Conservation (phyloP, 2,888 invertebrate species). For the Papilio elwesi region DNA sequence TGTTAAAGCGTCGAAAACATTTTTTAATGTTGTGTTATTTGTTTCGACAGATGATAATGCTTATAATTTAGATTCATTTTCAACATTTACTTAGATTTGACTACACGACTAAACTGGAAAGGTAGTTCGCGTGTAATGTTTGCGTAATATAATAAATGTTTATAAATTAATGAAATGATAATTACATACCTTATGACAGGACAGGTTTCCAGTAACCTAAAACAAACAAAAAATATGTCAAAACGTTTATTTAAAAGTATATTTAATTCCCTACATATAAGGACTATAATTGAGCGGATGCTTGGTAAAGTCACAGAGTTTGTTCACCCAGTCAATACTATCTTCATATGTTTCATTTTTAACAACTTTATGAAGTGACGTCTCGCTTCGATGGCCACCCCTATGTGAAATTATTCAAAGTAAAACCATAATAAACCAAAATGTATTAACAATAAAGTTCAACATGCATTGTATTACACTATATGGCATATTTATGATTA, state of each 20-base stretch:
- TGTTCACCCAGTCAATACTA: constrained; percentile 34
- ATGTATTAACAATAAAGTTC: not conserved
- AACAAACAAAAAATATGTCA: constrained; percentile 23
- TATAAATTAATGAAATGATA: not conserved
- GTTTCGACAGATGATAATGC: too few species aligned
- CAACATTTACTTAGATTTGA: too few species aligned
- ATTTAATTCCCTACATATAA: not conserved
- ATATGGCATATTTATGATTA: not conserved
- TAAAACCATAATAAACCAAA: constrained; percentile 1
- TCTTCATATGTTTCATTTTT: constrained; percentile 40
- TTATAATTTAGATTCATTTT: too few species aligned
- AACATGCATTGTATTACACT: constrained; percentile 3
- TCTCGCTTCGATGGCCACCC: constrained; percentile 38
- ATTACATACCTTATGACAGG: constrained; percentile 19
- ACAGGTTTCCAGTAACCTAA: constrained; percentile 18
- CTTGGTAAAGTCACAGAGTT: constrained; percentile 27
- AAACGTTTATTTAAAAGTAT: not conserved
- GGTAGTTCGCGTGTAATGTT: not conserved
- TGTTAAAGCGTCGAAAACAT: too few species aligned
- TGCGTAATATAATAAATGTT: not conserved
- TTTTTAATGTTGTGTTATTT: too few species aligned
- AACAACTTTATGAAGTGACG: constrained; percentile 41
- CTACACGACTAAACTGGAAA: too few species aligned
- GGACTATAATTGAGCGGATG: not conserved
- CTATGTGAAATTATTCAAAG: constrained; percentile 7